Evolutionary conservation across 1,140 invertebrate species (phyloP).

Genomic region (Diabrotica virgifera): DNA sequence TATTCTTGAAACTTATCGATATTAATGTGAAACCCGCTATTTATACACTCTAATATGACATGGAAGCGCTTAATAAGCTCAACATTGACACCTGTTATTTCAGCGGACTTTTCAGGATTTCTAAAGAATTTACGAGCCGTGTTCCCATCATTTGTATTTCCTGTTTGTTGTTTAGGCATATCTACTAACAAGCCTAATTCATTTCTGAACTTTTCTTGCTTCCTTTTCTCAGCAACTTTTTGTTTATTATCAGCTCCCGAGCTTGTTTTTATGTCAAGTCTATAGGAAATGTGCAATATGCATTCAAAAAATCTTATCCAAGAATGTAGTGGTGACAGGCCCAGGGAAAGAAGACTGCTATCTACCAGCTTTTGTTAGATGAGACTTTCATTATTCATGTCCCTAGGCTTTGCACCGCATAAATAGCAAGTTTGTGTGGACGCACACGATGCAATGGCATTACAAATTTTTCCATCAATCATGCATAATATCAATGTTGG

Average conservation of each 20-base stretch:
- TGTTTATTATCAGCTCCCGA: no score
- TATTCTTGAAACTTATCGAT: slow-evolving; percentile 8
- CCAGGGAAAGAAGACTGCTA: no score
- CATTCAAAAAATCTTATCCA: not conserved
- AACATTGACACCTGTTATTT: slow-evolving; percentile 17
- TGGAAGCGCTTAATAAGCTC: slow-evolving; percentile 8
- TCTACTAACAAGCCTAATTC: slow-evolving; percentile 11
- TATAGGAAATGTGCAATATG: not conserved
- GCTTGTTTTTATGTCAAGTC: not conserved
- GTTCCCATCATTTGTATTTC: no score
- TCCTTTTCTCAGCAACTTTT: slow-evolving; percentile 9
- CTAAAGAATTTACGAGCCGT: no score
- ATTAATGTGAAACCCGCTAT: slow-evolving; percentile 9
- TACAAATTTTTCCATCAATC: slow-evolving; percentile 50
- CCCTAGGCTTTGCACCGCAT: slow-evolving; percentile 32
- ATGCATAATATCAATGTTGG: slow-evolving; percentile 38
- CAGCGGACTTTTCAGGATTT: no score
- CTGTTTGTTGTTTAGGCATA: no score
- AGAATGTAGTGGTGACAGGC: not conserved
- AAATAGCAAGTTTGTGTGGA: slow-evolving; percentile 34
- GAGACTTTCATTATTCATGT: slow-evolving; percentile 32
- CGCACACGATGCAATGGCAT: slow-evolving; percentile 34
- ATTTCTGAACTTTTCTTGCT: slow-evolving; percentile 3
- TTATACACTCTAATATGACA: slow-evolving; percentile 8
- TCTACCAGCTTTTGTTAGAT: no score